A percentile compares a stretch with the other conserved stretches of the same genome.
Evolutionary conservation across 2,797 vertebrate genomes (phyloP).

Genomic region (Eremophila alpestris): DNA sequence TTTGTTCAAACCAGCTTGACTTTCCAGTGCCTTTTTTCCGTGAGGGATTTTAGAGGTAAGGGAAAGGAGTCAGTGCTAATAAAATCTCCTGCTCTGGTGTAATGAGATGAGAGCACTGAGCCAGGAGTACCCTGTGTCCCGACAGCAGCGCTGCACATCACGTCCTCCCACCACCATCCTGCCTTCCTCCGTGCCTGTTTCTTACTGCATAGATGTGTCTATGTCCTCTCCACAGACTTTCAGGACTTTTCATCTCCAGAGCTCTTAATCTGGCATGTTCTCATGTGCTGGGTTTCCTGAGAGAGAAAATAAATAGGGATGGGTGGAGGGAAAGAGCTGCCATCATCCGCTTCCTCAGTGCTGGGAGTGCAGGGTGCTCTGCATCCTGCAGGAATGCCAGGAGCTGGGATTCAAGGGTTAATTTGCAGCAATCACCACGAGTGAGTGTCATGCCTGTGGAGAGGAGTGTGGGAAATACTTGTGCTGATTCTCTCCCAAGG

Average conservation of each 20-base stretch:
- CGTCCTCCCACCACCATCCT: not conserved
- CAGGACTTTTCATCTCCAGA: not conserved
- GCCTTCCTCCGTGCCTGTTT: not conserved
- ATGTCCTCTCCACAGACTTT: not conserved
- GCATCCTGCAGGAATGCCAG: not conserved
- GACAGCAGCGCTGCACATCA: rapidly evolving
- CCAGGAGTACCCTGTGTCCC: not conserved
- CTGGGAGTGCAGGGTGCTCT: rapidly evolving
- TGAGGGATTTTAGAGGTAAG: not conserved
- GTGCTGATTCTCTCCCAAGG: not conserved
- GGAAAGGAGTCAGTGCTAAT: not conserved
- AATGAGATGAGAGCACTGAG: not conserved
- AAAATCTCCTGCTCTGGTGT: not conserved
- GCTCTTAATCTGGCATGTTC: not conserved
- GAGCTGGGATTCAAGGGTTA: not conserved
- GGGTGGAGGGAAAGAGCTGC: not conserved
- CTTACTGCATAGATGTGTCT: not conserved
- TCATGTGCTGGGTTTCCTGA: slow-evolving; percentile 31
- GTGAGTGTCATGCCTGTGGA: not conserved
- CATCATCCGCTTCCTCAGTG: not conserved
- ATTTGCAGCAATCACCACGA: not conserved
- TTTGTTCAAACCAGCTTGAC: slow-evolving; percentile 5
- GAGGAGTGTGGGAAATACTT: not conserved
- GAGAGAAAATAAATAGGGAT: slow-evolving; percentile 1
- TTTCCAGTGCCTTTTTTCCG: not conserved